Percentiles rank a stretch among this genome's conserved stretches.
These are phyloP conservation scores for Donacobius atricapilla DNA, from an alignment of 2,113 vertebrate species.

Conservation along the genomic window DNA sequence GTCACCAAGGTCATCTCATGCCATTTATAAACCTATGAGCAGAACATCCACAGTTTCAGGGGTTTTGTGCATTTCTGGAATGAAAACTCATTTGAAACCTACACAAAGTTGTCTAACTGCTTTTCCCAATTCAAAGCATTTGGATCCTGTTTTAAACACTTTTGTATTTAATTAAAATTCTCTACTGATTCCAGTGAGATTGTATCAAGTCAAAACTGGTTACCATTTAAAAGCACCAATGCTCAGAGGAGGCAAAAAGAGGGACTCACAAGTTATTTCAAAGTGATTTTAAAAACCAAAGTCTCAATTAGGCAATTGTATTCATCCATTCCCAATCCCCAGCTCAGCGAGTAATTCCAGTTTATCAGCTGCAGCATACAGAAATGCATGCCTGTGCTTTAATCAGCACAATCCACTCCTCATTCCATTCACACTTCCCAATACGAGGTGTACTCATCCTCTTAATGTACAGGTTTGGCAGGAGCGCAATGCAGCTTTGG, in stretches of 20 bases:
- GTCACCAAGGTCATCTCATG: not conserved
- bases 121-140: not conserved
- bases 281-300: not conserved
- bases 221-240: not conserved
- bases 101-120: not conserved
- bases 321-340: not conserved
- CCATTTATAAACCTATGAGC: not conserved
- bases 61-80: not conserved
- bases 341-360: not conserved
- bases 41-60: not conserved
- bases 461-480: not conserved
- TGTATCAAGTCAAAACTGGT: not conserved
- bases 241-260: not conserved
- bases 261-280: not conserved
- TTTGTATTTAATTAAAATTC: not conserved
- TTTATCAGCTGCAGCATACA: not conserved
- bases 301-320: not conserved
- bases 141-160: not conserved
- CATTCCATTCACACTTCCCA: not conserved
- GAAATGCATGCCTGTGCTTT: not conserved
- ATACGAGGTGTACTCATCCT: not conserved
- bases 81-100: not conserved
- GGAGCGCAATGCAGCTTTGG: not conserved
- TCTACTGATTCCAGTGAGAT: not conserved
- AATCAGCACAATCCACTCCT: not conserved